Percentiles rank a stretch among this genome's conserved stretches.
These are phyloP conservation scores for Acanthochromis polyacanthus DNA, from an alignment of 2,113 vertebrate species.

Conservation along the genomic window DNA sequence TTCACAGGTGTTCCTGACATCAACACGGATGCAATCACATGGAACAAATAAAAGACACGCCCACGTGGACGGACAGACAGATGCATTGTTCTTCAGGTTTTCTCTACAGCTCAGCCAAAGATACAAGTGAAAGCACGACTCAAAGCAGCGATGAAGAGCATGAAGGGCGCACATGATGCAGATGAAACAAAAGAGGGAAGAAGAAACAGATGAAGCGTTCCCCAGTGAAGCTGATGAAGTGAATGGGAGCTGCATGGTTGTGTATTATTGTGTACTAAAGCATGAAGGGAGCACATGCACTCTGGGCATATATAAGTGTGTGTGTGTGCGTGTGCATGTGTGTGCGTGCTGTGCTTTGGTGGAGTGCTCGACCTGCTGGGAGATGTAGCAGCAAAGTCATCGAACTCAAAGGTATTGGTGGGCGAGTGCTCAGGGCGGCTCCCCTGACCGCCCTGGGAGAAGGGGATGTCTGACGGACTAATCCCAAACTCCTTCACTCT, in stretches of 20 bases:
- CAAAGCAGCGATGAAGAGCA: conserved; percentile 18
- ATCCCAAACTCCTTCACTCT: conserved; percentile 99
- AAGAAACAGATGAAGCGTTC: conserved; percentile 15
- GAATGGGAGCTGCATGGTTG: conserved; percentile 20
- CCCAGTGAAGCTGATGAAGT: conserved; percentile 29
- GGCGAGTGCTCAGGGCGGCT: conserved; percentile 96
- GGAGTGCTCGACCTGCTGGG: conserved; percentile 90
- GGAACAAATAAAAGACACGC: conserved; percentile 38
- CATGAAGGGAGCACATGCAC: conserved; percentile 50
- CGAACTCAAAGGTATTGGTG: conserved; percentile 94
- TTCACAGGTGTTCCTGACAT: background rate
- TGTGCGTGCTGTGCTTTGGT: conserved; percentile 26
- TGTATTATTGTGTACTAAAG: background rate
- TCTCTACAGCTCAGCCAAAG: conserved; percentile 1
- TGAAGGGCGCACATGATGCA: conserved; percentile 45
- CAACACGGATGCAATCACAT: conserved; percentile 14
- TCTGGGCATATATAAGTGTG: conserved; percentile 24
- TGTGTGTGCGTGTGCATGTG: conserved; percentile 24
- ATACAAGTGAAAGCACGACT: conserved; percentile 1
- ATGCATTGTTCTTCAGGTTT: conserved; percentile 6
- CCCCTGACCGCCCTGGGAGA: conserved; percentile 95
- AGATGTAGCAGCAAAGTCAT: conserved; percentile 94
- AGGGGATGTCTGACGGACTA: conserved; percentile 99
- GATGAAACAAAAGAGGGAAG: conserved; percentile 17
- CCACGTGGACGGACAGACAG: background rate